phyloP scores from a whole-genome alignment of 2,113 vertebrate genomes.

The Sylvia atricapilla region DNA sequence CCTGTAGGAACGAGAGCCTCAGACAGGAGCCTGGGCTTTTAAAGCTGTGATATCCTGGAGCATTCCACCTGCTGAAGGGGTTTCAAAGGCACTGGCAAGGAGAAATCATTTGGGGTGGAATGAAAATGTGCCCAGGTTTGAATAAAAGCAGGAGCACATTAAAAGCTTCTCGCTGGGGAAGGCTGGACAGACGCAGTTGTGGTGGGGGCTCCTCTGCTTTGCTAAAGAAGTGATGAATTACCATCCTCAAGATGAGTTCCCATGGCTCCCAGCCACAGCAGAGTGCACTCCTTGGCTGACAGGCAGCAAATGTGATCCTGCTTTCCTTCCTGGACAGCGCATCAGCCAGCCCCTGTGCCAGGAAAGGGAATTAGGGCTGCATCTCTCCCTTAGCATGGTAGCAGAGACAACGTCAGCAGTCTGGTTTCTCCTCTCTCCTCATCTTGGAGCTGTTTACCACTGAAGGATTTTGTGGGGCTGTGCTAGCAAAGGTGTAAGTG shows the following conservation, averaged over 20 bases:
- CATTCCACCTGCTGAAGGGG: neutral
- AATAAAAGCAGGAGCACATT: neutral
- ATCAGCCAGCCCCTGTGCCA: neutral
- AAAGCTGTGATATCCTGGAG: neutral
- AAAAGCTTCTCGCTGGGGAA: neutral
- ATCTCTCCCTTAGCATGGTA: neutral
- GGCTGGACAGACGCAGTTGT: accelerated
- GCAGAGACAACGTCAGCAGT: neutral
- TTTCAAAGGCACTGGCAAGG: neutral
- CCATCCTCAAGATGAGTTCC: neutral
- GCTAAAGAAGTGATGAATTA: neutral
- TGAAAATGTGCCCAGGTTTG: neutral
- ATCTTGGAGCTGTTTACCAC: neutral
- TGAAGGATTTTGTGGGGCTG: neutral
- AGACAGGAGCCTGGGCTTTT: neutral
- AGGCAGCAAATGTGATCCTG: neutral
- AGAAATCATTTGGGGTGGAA: neutral
- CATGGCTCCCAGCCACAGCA: neutral
- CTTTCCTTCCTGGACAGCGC: neutral
- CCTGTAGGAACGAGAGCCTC: neutral
- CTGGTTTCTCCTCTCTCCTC: neutral
- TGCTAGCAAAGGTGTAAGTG: neutral
- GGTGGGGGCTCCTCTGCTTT: neutral
- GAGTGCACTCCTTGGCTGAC: neutral
- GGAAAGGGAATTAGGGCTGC: neutral